These are phyloP conservation scores for Alloplasta piceator DNA, from an alignment of 2,888 invertebrate species.

Conservation along the genomic window DNA sequence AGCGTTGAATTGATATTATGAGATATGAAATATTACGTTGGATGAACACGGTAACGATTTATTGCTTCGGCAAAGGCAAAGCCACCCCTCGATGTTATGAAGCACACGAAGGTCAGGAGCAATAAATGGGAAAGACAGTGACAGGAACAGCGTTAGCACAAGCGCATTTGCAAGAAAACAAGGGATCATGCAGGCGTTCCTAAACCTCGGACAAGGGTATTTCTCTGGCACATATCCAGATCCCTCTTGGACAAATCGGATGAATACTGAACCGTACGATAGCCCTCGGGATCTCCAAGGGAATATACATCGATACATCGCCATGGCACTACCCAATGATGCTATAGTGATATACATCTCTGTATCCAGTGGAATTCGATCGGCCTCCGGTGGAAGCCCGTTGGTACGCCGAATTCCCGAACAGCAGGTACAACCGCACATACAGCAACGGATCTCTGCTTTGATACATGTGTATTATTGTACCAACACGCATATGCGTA, in stretches of 20 bases:
- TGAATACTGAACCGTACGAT: constrained; percentile 20
- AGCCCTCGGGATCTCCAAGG: not conserved
- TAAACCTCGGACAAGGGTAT: constrained; percentile 20
- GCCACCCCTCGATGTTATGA: not conserved
- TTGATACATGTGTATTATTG: not conserved
- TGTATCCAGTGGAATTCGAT: constrained; percentile 38
- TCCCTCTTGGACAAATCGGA: constrained; percentile 35
- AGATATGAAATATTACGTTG: not conserved
- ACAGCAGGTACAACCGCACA: constrained; percentile 19
- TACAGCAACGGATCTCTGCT: not conserved
- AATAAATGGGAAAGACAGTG: not conserved
- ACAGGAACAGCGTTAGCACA: not conserved
- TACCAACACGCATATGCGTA: not conserved
- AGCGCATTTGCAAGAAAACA: constrained; percentile 37
- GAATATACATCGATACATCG: not conserved
- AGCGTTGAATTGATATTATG: not conserved
- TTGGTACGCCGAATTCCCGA: constrained; percentile 27
- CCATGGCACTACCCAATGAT: not conserved
- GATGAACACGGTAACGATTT: not conserved
- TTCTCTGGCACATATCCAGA: constrained; percentile 39
- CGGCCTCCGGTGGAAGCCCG: constrained; percentile 20
- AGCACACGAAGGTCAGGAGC: not conserved
- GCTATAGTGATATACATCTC: constrained; percentile 13
- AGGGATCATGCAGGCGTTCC: constrained; percentile 2
- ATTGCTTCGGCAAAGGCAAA: not conserved